These are phyloP conservation scores for Venusia cambrica DNA, from an alignment of 2,888 invertebrate species.

Conservation along the genomic window DNA sequence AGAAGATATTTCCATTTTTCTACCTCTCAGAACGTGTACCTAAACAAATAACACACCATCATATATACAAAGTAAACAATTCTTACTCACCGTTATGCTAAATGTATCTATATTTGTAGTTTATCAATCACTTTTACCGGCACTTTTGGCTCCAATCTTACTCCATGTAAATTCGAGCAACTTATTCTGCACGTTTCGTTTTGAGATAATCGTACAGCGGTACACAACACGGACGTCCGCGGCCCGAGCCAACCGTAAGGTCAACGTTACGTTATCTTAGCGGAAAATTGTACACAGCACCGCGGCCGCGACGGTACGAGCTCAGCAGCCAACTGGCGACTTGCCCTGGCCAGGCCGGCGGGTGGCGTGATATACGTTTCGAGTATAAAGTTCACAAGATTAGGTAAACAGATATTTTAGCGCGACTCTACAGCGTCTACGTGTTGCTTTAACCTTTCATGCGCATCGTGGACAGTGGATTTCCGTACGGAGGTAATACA, in stretches of 20 bases:
- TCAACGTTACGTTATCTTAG: conserved; percentile 41
- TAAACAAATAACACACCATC: too few species aligned
- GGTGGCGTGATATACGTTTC: conserved; percentile 48
- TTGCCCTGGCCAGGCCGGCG: conserved; percentile 70
- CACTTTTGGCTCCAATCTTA: too few species aligned
- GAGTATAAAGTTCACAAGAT: conserved; percentile 67
- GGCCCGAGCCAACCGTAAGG: conserved; percentile 56
- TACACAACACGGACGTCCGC: conserved; percentile 37
- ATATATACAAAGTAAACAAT: too few species aligned
- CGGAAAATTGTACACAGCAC: conserved; percentile 40
- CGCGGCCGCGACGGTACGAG: conserved; percentile 54
- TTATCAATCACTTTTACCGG: too few species aligned
- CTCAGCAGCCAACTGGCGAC: conserved; percentile 72
- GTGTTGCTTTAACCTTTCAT: conserved; percentile 14
- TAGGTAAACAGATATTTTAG: conserved; percentile 39
- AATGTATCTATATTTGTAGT: too few species aligned
- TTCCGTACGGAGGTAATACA: conserved; percentile 11
- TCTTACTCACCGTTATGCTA: too few species aligned
- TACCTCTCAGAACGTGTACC: too few species aligned
- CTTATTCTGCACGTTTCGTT: too few species aligned
- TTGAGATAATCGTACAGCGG: too few species aligned
- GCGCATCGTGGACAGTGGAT: conserved; percentile 12
- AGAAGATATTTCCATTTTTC: too few species aligned
- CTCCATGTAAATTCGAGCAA: too few species aligned
- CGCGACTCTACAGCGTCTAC: conserved; percentile 25